Conservation (phyloP, 2,113 vertebrate genomes). For the Zonotrichia leucophrys region DNA sequence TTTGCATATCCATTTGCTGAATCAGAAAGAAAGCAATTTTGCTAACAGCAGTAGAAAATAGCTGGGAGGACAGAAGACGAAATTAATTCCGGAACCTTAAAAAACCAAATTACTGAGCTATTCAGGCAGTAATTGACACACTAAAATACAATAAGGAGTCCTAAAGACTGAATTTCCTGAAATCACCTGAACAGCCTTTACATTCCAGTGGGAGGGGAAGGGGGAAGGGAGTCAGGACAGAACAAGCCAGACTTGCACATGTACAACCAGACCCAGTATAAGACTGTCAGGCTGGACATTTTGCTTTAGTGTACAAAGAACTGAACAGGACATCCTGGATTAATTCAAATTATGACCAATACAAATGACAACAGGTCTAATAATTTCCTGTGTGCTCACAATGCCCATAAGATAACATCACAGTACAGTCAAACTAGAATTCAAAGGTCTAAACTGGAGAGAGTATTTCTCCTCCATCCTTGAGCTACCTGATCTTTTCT, state of each 20-base stretch:
- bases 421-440: neutral
- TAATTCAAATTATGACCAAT: neutral
- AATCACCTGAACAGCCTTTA: neutral
- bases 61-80: neutral
- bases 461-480: neutral
- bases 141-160: neutral
- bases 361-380: neutral
- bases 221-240: neutral
- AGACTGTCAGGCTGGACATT: neutral
- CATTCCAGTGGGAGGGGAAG: fast-evolving
- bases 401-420: neutral
- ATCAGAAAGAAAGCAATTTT: neutral
- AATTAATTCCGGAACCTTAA: neutral
- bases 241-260: neutral
- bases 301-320: neutral
- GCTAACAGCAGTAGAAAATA: neutral
- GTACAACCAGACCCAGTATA: neutral
- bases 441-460: neutral
- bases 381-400: neutral
- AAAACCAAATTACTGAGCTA: neutral
- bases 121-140: neutral
- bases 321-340: neutral
- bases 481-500: neutral
- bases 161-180: neutral
- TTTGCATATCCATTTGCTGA: neutral